These are phyloP conservation scores for Delphinus delphis DNA, from an alignment of 2,113 vertebrate genomes.

Conservation along the genomic window DNA sequence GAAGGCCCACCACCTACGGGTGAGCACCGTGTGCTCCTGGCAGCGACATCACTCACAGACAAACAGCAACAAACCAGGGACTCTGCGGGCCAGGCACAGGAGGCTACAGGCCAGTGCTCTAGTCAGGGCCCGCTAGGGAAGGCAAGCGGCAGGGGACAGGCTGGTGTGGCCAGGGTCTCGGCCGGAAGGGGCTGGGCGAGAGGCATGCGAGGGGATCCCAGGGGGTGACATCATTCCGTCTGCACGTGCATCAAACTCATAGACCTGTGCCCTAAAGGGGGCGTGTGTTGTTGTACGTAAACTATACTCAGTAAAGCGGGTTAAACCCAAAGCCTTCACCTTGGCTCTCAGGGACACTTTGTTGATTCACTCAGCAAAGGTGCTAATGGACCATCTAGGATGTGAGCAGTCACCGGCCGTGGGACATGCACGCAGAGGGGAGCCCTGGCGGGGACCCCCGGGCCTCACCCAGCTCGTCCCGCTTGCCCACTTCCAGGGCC, in stretches of 20 bases:
- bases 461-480: not conserved
- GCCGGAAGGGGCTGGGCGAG: rapidly evolving
- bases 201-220: not conserved
- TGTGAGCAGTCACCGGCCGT: rapidly evolving
- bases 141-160: not conserved
- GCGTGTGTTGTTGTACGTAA: rapidly evolving
- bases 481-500: rapidly evolving
- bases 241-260: rapidly evolving
- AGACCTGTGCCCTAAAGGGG: rapidly evolving
- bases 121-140: rapidly evolving
- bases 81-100: rapidly evolving
- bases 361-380: rapidly evolving
- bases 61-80: not conserved
- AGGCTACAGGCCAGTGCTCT: rapidly evolving
- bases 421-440: not conserved
- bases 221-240: rapidly evolving
- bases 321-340: not conserved
- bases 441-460: not conserved
- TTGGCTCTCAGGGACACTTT: not conserved
- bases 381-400: rapidly evolving
- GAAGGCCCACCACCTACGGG: not conserved
- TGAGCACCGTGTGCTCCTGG: not conserved
- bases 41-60: rapidly evolving
- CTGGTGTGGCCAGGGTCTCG: rapidly evolving
- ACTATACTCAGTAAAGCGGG: rapidly evolving